Evolutionary conservation across 2,888 invertebrate species (phyloP), one percentile per base, ranked within the genome.

Genomic region (Chydorus sphaericus): DNA sequence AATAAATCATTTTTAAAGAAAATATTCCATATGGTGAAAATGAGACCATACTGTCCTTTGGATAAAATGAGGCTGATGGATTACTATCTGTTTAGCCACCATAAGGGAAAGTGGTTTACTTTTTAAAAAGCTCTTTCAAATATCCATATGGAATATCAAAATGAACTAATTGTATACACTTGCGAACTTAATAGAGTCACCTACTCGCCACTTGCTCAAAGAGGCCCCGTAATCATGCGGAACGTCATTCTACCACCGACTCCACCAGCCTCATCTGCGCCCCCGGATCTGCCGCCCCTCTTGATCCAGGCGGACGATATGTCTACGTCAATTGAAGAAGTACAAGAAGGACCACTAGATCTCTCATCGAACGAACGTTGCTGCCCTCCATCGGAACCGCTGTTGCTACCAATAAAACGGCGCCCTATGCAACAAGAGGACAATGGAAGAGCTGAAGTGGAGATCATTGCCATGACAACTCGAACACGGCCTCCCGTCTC

Each of bases 171-270:
- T n/a, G n/a, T n/a, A n/a, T n/a, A n/a, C n/a, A n/a, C n/a, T n/a
- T n/a, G n/a, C n/a, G n/a, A n/a, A n/a, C n/a, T n/a, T n/a, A n/a
- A n/a, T n/a, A n/a, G n/a, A n/a, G n/a, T n/a, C n/a, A n/a, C n/a
- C n/a, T n/a, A n/a, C n/a, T n/a, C n/a, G 23, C 44, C 44, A 10
- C 44, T 28, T 16, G 44, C 44, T 44, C 44, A 44, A 44, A 44
- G 44, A 44, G 44, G 44, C 8, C 44, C 44, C 3, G 44, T 44
- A 28, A 44, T 44, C 20, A 44, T 44, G 26, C 23, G 44, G 10
- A 44, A 44, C 18, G 26, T 44, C n/a, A n/a, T n/a, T 14, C 5
- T 44, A n/a, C 44, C 44, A 14, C 44, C 44, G 7, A 44, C 44
- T 4, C 44, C 44, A 23, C 44, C 44, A 7, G 44, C 44, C 14